phyloP scores from a whole-genome alignment of 2,888 invertebrate species.

The Mesodorylaimus sp. region DNA sequence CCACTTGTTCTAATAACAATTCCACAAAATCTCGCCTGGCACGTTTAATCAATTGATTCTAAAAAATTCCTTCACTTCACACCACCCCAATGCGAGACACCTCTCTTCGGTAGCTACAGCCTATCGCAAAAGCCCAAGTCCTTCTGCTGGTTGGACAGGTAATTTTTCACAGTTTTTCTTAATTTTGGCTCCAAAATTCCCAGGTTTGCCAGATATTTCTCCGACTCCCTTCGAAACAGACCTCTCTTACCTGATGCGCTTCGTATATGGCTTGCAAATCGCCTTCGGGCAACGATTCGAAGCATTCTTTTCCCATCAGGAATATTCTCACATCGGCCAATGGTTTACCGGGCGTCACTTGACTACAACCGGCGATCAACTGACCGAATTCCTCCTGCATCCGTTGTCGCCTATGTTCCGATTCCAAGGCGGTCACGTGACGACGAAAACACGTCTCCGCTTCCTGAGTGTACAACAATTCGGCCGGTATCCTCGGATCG shows the following conservation, averaged over 20 bases:
- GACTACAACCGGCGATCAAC: constrained; percentile 73
- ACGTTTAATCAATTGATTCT: constrained; percentile 3
- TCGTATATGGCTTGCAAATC: constrained; percentile 83
- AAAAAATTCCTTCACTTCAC: not conserved
- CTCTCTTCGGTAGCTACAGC: too few relatives aligned
- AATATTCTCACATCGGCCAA: constrained; percentile 61
- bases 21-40: constrained; percentile 41
- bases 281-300: constrained; percentile 67
- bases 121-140: too few relatives aligned
- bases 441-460: constrained; percentile 52
- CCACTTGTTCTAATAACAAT: constrained; percentile 70
- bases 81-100: too few relatives aligned
- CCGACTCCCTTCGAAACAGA: not conserved
- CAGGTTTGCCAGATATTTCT: not conserved
- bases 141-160: too few relatives aligned
- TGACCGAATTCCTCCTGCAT: constrained; percentile 85
- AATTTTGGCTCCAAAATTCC: too few relatives aligned
- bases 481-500: constrained; percentile 48
- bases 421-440: constrained; percentile 70
- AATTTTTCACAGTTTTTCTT: too few relatives aligned
- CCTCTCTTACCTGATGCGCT: constrained; percentile 57
- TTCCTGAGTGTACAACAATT: constrained; percentile 3
- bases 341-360: constrained; percentile 84
- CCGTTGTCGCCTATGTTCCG: constrained; percentile 72
- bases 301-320: constrained; percentile 82